phyloP scores from a whole-genome alignment of 1,140 invertebrate species.

The Drosophila quadrilineata region DNA sequence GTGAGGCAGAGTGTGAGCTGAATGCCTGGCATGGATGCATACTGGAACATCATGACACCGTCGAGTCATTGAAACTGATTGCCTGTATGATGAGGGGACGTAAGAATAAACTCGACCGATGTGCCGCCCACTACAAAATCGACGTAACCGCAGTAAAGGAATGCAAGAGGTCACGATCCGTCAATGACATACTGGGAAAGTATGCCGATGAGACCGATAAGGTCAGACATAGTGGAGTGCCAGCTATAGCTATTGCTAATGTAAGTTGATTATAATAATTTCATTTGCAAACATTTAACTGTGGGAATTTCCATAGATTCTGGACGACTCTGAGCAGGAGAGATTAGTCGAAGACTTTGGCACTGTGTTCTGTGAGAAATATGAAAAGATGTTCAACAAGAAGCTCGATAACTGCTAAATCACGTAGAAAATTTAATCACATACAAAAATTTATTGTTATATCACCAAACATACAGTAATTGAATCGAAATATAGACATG shows the following conservation, averaged over 20 bases:
- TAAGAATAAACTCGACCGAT: slow-evolving; percentile 46
- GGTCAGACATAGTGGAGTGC: slow-evolving; percentile 30
- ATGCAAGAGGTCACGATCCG: slow-evolving; percentile 25
- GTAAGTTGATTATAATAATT: slow-evolving; percentile 8
- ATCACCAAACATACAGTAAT: too few relatives aligned
- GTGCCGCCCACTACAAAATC: slow-evolving; percentile 35
- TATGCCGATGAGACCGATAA: slow-evolving; percentile 32
- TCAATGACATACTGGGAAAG: slow-evolving; percentile 46
- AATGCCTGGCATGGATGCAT: slow-evolving; percentile 78
- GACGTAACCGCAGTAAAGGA: slow-evolving; percentile 46
- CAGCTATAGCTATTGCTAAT: slow-evolving; percentile 49
- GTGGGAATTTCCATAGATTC: slow-evolving; percentile 11
- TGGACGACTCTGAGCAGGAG: slow-evolving; percentile 8
- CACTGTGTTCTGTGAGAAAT: slow-evolving; percentile 40
- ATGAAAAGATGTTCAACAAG: slow-evolving; percentile 49
- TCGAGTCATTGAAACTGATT: slow-evolving; percentile 58
- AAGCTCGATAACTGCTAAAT: slow-evolving; percentile 17
- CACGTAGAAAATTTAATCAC: neutral
- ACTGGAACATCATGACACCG: slow-evolving; percentile 57
- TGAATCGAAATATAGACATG: neutral
- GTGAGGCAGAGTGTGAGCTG: slow-evolving; percentile 60
- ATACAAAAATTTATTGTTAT: neutral
- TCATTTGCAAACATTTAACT: neutral
- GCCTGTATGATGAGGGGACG: slow-evolving; percentile 64
- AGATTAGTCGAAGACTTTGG: slow-evolving; percentile 38